Percentiles rank a stretch among this genome's conserved stretches.
Evolutionary conservation across 1,140 invertebrate genomes (phyloP).

Genomic region (silkworm (Bombyx mori)): DNA sequence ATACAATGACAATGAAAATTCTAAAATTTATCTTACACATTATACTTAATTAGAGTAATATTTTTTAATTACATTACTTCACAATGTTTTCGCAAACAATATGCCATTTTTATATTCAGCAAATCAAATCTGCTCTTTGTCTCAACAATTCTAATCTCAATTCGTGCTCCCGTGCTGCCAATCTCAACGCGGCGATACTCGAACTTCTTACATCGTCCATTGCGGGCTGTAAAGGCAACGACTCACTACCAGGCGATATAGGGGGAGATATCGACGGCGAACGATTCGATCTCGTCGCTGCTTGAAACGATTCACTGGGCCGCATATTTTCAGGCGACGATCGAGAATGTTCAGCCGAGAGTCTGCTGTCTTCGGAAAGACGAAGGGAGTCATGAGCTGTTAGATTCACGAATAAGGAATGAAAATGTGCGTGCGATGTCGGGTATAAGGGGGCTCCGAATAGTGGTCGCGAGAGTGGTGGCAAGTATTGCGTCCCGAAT

Average conservation of each 20-base stretch:
- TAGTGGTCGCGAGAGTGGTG: constrained; percentile 75
- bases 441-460: constrained; percentile 76
- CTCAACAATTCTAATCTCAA: constrained; percentile 87
- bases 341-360: constrained; percentile 62
- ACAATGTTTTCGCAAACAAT: no score
- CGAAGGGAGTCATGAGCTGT: constrained; percentile 67
- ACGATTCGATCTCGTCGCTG: constrained; percentile 19
- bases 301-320: neutral
- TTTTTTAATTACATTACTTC: no score
- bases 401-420: constrained; percentile 88
- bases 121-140: constrained; percentile 73
- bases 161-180: constrained; percentile 94
- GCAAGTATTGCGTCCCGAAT: constrained; percentile 72
- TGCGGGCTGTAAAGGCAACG: constrained; percentile 45
- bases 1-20: no score
- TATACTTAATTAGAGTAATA: neutral
- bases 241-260: constrained; percentile 60
- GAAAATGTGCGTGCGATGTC: constrained; percentile 81
- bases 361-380: constrained; percentile 18
- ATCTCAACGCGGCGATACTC: constrained; percentile 90
- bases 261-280: constrained; percentile 72
- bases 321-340: constrained; percentile 70
- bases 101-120: constrained; percentile 22
- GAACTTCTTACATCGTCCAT: constrained; percentile 85
- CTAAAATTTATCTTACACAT: neutral